Percentiles rank a stretch among this genome's conserved stretches.
Evolutionary conservation across 1,140 invertebrate species (phyloP).

Genomic region (Chlorops oryzae): DNA sequence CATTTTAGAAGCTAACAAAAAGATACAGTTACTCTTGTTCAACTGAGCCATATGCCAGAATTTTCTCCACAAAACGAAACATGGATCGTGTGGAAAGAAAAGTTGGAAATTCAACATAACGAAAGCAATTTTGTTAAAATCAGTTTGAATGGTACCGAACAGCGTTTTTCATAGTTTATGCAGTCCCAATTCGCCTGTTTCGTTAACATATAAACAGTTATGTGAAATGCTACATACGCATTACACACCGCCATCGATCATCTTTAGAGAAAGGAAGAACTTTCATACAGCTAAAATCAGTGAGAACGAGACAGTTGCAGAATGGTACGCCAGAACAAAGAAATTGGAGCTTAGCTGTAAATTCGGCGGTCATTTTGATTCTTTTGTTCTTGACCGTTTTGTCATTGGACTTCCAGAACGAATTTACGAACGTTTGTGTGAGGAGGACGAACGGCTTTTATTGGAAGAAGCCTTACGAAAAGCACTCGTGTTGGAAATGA

Average conservation of each 20-base stretch:
- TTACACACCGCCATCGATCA: too few species aligned
- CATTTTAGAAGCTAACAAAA: too few species aligned
- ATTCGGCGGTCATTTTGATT: slow-evolving; percentile 9
- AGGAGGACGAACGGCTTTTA: slow-evolving; percentile 7
- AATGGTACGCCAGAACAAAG: slow-evolving; percentile 6
- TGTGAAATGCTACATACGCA: too few species aligned
- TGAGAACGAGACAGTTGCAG: slow-evolving; percentile 1
- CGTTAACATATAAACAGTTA: neutral
- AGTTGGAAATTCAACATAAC: neutral
- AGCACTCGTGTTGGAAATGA: slow-evolving; percentile 11
- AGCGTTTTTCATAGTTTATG: too few species aligned
- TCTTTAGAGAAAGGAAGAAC: slow-evolving; percentile 2
- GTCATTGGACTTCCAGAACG: slow-evolving; percentile 4
- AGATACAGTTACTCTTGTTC: too few species aligned
- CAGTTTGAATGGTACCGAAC: neutral
- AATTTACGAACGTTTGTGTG: slow-evolving; percentile 11
- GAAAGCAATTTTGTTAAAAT: neutral
- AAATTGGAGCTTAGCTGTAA: slow-evolving; percentile 7
- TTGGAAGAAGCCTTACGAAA: slow-evolving; percentile 8
- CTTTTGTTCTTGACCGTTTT: slow-evolving; percentile 10
- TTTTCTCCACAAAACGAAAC: too few species aligned
- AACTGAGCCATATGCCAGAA: too few species aligned
- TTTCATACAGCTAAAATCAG: neutral
- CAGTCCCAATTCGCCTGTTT: neutral
- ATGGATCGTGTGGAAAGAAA: too few species aligned